These are phyloP conservation scores for Grammomys dolichurus DNA, from an alignment of 2,113 vertebrate species.

Conservation along the genomic window DNA sequence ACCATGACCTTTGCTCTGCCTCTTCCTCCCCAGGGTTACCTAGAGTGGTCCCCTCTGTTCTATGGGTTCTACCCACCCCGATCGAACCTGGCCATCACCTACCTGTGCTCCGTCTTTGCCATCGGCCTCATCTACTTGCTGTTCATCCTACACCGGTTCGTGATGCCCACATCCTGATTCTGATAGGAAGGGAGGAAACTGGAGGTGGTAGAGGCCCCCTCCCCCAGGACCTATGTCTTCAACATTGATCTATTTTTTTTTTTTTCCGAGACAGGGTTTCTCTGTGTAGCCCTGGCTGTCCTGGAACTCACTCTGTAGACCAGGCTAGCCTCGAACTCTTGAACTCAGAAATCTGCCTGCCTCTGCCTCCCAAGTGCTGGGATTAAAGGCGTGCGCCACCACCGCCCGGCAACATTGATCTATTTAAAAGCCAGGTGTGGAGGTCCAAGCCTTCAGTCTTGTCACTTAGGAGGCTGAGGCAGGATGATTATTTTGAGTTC, in stretches of 20 bases:
- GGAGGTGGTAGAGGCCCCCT: not conserved
- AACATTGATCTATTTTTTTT: not conserved
- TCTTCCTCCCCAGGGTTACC: conserved; percentile 88
- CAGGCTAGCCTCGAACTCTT: too few relatives aligned
- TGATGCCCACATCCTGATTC: not conserved
- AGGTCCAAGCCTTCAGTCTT: too few relatives aligned
- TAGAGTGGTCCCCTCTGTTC: conserved; percentile 93
- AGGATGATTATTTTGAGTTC: not conserved
- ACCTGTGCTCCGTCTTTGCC: conserved; percentile 88
- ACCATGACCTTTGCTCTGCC: not conserved
- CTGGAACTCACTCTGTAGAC: too few relatives aligned
- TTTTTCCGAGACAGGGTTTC: too few relatives aligned
- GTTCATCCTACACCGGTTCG: conserved; percentile 90
- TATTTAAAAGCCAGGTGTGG: not conserved
- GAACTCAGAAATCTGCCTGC: too few relatives aligned
- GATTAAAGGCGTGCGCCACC: too few relatives aligned
- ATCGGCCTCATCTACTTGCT: conserved; percentile 89
- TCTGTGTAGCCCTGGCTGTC: too few relatives aligned
- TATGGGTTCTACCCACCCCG: conserved; percentile 92
- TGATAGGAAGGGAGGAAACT: accelerated
- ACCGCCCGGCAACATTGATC: not conserved
- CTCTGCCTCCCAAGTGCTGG: too few relatives aligned
- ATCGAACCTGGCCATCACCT: conserved; percentile 87
- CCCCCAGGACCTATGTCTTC: not conserved
- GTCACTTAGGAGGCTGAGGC: not conserved